These are phyloP conservation scores for Volucella zonaria DNA, from an alignment of 2,888 invertebrate genomes.

Conservation along the genomic window DNA sequence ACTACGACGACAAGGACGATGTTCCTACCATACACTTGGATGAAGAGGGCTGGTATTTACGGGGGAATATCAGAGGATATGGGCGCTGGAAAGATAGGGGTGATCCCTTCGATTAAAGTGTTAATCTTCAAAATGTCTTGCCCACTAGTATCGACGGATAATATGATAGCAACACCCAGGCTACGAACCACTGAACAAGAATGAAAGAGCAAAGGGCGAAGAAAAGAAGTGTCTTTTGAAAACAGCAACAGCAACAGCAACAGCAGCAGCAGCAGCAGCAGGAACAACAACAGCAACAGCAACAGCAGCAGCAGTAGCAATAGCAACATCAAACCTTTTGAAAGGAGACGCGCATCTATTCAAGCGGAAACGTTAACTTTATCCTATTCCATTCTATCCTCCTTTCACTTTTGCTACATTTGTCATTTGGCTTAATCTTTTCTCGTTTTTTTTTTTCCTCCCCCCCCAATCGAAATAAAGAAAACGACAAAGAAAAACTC, in stretches of 20 bases:
- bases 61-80: no score
- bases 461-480: slow-evolving; percentile 2
- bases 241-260: not conserved
- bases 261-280: not conserved
- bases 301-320: not conserved
- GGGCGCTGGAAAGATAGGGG: slow-evolving; percentile 1
- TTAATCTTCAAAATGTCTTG: slow-evolving; percentile 63
- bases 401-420: slow-evolving; percentile 36
- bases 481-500: not conserved
- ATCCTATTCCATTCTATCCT: slow-evolving; percentile 33
- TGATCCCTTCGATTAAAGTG: slow-evolving; percentile 62
- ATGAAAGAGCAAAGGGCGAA: slow-evolving; percentile 1
- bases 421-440: slow-evolving; percentile 47
- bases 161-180: slow-evolving; percentile 29
- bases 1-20: not conserved
- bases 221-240: slow-evolving; percentile 14
- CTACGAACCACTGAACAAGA: not conserved
- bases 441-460: not conserved
- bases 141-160: slow-evolving; percentile 55
- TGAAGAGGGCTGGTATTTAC: not conserved
- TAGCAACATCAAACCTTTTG: not conserved
- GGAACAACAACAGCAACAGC: not conserved
- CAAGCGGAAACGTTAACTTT: slow-evolving; percentile 49
- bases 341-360: slow-evolving; percentile 23
- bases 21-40: not conserved